Evolutionary conservation across 2,797 vertebrate genomes (phyloP).

Genomic region (Enteromius argenteus): DNA sequence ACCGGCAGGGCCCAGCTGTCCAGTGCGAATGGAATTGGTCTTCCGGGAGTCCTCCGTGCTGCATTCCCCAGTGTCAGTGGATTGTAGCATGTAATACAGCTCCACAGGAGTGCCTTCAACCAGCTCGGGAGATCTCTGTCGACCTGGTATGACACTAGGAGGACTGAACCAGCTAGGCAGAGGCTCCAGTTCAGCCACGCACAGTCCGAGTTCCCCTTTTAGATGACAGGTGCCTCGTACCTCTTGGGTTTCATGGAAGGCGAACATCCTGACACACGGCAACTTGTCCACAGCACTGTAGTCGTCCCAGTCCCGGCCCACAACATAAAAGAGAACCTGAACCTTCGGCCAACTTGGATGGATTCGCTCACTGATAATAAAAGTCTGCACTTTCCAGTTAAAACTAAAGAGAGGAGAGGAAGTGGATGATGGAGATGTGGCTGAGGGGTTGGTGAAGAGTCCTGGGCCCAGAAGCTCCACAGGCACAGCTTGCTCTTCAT

Average conservation of each 20-base stretch:
- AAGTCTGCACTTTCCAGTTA: constrained; percentile 85
- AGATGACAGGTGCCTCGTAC: constrained; percentile 82
- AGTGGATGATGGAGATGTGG: constrained; percentile 53
- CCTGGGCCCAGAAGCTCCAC: constrained; percentile 81
- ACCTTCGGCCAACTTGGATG: constrained; percentile 85
- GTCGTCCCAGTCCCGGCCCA: constrained; percentile 85
- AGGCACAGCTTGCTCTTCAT: constrained; percentile 84
- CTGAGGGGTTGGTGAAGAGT: constrained; percentile 73
- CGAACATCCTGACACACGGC: constrained; percentile 84
- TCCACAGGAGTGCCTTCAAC: constrained; percentile 83
- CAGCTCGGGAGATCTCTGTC: constrained; percentile 79
- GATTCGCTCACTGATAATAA: constrained; percentile 82
- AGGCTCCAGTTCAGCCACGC: constrained; percentile 84
- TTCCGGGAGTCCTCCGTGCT: constrained; percentile 82
- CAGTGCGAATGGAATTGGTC: constrained; percentile 78
- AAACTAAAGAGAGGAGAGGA: constrained; percentile 79
- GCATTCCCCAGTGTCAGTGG: constrained; percentile 77
- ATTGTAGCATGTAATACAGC: constrained; percentile 84
- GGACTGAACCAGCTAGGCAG: constrained; percentile 84
- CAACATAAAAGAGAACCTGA: constrained; percentile 84
- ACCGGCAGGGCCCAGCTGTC: constrained; percentile 77
- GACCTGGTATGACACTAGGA: constrained; percentile 80
- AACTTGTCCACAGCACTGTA: constrained; percentile 79
- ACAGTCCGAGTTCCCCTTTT: constrained; percentile 83
- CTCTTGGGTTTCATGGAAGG: constrained; percentile 87